Percentiles rank a stretch among this genome's conserved stretches.
Conservation (phyloP, 2,797 vertebrate species). For the Cossypha dichroa region DNA sequence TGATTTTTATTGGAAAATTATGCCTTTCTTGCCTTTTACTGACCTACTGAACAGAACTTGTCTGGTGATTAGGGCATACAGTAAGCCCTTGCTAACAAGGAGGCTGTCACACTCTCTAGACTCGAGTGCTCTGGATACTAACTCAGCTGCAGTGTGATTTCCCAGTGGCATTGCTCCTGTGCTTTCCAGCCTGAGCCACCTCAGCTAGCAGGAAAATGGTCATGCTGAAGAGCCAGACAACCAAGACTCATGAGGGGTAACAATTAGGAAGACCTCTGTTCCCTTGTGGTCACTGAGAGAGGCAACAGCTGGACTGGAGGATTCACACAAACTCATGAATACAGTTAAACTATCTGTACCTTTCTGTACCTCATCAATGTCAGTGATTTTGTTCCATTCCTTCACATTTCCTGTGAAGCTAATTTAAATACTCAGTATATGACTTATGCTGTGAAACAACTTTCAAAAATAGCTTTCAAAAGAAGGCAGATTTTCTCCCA, state of each 20-base stretch:
- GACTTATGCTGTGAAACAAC: background rate
- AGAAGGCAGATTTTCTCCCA: background rate
- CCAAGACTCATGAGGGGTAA: rapidly evolving
- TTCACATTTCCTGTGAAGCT: background rate
- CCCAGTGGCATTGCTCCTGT: background rate
- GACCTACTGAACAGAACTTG: background rate
- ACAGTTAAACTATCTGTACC: background rate
- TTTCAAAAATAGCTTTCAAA: background rate
- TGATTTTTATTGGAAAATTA: background rate
- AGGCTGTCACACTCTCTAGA: background rate
- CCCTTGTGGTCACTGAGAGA: background rate
- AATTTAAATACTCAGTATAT: background rate
- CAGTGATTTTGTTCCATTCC: background rate
- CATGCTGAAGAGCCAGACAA: background rate
- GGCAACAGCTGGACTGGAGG: background rate
- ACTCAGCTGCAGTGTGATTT: background rate
- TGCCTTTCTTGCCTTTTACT: background rate
- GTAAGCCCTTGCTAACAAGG: background rate
- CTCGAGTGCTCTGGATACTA: background rate
- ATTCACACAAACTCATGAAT: background rate
- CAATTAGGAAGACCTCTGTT: background rate
- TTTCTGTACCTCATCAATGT: background rate
- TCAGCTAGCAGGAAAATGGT: background rate
- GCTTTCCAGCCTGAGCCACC: background rate
- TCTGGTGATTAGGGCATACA: background rate